Evolutionary conservation across 2,113 vertebrate species (phyloP).

Genomic region (Vombatus ursinus): DNA sequence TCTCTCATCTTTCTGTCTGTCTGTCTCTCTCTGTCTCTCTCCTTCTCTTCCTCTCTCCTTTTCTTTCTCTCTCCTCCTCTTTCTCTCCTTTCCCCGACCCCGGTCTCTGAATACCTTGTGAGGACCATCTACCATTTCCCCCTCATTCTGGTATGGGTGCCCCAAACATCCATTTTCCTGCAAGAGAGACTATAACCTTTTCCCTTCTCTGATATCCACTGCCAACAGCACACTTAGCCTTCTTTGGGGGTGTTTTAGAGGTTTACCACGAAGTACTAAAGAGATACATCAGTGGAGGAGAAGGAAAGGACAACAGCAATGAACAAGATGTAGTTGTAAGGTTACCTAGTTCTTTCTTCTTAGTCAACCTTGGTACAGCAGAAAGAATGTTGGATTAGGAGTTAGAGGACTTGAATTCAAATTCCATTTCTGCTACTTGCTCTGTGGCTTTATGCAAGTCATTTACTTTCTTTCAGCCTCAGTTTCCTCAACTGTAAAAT

Average conservation of each 20-base stretch:
- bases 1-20: background rate
- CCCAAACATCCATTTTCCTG: background rate
- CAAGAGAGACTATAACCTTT: background rate
- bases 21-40: background rate
- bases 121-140: background rate
- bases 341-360: background rate
- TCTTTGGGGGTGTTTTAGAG: no score
- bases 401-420: background rate
- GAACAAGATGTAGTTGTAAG: background rate
- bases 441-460: no score
- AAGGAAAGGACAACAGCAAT: background rate
- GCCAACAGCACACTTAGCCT: no score
- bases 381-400: background rate
- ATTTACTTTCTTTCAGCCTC: no score
- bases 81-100: background rate
- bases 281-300: background rate
- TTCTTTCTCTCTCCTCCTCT: background rate
- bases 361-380: background rate
- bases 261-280: background rate
- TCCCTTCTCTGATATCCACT: background rate
- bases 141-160: background rate
- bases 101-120: background rate
- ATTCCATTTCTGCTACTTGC: background rate
- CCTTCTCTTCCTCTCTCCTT: background rate
- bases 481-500: no score